Base-by-base conservation (phyloP, 2,113 vertebrate genomes). In the Tragelaphus scriptus region DNA sequence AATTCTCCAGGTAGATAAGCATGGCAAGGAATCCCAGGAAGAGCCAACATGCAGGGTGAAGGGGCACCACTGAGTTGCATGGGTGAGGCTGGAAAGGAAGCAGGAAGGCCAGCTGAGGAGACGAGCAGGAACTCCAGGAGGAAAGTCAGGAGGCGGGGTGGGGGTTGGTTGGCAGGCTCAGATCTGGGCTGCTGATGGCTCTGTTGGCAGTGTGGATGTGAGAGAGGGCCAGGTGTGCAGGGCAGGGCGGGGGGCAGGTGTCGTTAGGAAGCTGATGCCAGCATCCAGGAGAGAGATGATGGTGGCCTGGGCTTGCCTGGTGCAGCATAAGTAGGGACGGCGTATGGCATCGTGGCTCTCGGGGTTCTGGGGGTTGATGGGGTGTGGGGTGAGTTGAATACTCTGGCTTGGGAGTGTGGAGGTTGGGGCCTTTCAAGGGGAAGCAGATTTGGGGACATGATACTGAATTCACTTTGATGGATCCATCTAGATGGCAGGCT, bases 341-440 rank as follows among this genome's bases (percentile, higher is more conserved):
- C 0, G 5, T 13, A 13, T 65, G 63, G 68, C 26, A 11, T 36
- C 14, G 0, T 28, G 26, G 32, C 56, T 77, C 40, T 51, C 0
- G 0, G 77, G 49, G 30, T 10, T 51, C 28, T 49, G 94, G 75
- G 19, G n/a, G 40, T 2, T 51, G 61, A 63, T 2, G 21, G 65
- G 63, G 9, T 47, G 49, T 8, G 10, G 36, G 25, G 23, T 26
- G 68, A 32, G 23, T 15, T 63, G 19, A 32, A 9, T 58, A 49
- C 21, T 87, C 63, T 59, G 75, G 44, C 55, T 49, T 32, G 16
- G 30, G 71, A 44, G 15, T 17, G 58, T 26, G 44, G 82, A 26
- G 49, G 81, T 17, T 14, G 25, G 49, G 55, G 49, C 44, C 61
- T 63, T 49, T 44, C 49, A 2, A 32, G 16, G 75, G 36, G 61